A percentile compares a stretch with the other conserved stretches of the same genome.
Evolutionary conservation across 2,888 invertebrate genomes (phyloP).

Genomic region (Brassicogethes aeneus): DNA sequence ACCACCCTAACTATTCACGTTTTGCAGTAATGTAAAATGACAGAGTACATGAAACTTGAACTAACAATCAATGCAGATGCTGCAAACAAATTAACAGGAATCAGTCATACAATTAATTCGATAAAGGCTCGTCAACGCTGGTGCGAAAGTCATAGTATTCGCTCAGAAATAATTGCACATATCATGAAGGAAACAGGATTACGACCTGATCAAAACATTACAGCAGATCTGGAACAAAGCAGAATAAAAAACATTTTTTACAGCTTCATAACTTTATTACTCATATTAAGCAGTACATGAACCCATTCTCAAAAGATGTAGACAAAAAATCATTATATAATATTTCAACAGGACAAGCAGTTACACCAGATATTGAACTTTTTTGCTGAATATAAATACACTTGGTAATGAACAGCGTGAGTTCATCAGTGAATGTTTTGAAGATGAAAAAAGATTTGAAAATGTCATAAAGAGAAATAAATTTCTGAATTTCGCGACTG

Average conservation of each 20-base stretch:
- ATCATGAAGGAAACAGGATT: slow-evolving; percentile 13
- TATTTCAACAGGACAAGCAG: slow-evolving; percentile 15
- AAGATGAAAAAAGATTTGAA: no score
- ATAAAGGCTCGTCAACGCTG: slow-evolving; percentile 21
- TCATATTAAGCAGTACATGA: no score
- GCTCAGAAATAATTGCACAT: slow-evolving; percentile 17
- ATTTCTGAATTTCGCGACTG: no score
- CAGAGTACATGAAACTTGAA: slow-evolving; percentile 13
- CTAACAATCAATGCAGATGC: slow-evolving; percentile 15
- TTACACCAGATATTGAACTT: slow-evolving; percentile 1
- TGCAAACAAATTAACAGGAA: slow-evolving; percentile 12
- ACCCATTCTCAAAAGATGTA: slow-evolving; percentile 12
- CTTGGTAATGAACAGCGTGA: no score
- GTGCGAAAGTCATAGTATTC: slow-evolving; percentile 18
- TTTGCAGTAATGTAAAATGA: no score
- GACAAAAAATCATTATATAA: slow-evolving; percentile 11
- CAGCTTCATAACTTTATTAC: slow-evolving; percentile 5
- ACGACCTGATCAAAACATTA: slow-evolving; percentile 14
- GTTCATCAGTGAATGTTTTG: no score
- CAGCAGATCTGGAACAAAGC: slow-evolving; percentile 13
- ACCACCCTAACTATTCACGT: no score
- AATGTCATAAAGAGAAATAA: no score
- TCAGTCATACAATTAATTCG: slow-evolving; percentile 12
- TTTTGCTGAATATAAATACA: no score
- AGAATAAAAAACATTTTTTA: slow-evolving; percentile 8